Percentiles rank a stretch among this genome's conserved stretches.
Conservation (phyloP, 1,140 invertebrate genomes). For the Scaptomyza pallida region DNA sequence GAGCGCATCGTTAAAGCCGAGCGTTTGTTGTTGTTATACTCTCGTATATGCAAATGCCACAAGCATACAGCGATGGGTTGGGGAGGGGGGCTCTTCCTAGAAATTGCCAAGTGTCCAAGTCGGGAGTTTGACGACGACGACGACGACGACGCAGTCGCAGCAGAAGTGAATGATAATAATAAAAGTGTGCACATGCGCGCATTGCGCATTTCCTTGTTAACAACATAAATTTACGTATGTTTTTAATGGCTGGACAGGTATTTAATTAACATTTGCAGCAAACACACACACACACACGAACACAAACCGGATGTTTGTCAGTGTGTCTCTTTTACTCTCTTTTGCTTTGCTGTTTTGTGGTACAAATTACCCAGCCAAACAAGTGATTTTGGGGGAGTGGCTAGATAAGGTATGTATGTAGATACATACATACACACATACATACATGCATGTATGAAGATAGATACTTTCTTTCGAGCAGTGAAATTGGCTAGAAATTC, state of each 20-base stretch:
- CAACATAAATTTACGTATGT: slow-evolving; percentile 82
- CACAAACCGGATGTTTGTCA: slow-evolving; percentile 62
- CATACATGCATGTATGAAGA: not conserved
- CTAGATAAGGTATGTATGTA: slow-evolving; percentile 10
- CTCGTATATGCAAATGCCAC: slow-evolving; percentile 63
- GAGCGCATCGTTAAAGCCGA: slow-evolving; percentile 67
- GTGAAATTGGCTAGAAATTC: slow-evolving; percentile 19
- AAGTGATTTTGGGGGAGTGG: slow-evolving; percentile 30
- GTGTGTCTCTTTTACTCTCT: not conserved
- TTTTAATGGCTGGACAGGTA: slow-evolving; percentile 79
- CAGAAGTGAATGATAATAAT: slow-evolving; percentile 64
- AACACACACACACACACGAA: slow-evolving; percentile 12
- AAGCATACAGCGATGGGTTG: slow-evolving; percentile 31
- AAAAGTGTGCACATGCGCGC: slow-evolving; percentile 76
- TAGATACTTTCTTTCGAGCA: slow-evolving; percentile 19
- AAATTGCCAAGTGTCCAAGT: slow-evolving; percentile 58
- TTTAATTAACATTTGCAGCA: slow-evolving; percentile 76
- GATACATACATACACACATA: not conserved
- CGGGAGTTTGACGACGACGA: slow-evolving; percentile 18
- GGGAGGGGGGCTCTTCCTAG: slow-evolving; percentile 26
- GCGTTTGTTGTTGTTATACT: too few relatives aligned
- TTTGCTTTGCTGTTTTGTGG: not conserved
- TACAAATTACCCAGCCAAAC: slow-evolving; percentile 14
- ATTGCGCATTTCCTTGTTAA: slow-evolving; percentile 78
- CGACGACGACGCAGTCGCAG: slow-evolving; percentile 16